Evolutionary conservation across 2,888 invertebrate species (phyloP).

Genomic region (Hermaeophaga mercurialis): DNA sequence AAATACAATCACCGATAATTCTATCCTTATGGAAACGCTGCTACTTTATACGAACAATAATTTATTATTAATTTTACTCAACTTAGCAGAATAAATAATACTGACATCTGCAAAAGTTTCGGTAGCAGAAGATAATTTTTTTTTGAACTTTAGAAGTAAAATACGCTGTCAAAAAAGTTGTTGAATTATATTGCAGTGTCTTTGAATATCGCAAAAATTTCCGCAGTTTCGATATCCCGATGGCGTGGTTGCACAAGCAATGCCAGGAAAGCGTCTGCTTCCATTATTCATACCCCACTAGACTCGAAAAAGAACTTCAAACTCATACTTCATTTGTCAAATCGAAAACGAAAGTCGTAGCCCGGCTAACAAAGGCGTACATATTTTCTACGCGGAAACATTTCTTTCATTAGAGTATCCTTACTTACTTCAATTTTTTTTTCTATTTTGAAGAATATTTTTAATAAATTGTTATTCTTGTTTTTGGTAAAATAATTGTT

Average conservation of each 20-base stretch:
- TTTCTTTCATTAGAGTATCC: background rate
- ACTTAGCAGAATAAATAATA: no score
- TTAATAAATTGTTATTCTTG: no score
- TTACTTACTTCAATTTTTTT: no score
- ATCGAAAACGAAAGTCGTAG: slow-evolving; percentile 22
- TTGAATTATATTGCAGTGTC: slow-evolving; percentile 21
- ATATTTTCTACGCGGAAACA: background rate
- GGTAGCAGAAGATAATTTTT: background rate
- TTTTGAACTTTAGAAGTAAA: background rate
- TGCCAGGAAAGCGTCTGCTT: slow-evolving; percentile 17
- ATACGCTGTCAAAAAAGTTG: slow-evolving; percentile 22
- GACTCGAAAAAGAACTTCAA: slow-evolving; percentile 24
- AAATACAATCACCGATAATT: no score
- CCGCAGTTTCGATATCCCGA: slow-evolving; percentile 18
- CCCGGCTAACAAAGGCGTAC: slow-evolving; percentile 7
- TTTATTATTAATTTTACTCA: no score
- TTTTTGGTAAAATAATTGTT: no score
- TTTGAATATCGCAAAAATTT: slow-evolving; percentile 23
- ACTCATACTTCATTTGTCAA: slow-evolving; percentile 25
- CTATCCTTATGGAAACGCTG: no score
- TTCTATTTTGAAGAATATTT: no score
- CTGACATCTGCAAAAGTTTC: background rate
- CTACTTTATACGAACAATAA: no score
- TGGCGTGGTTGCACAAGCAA: background rate
- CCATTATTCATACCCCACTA: slow-evolving; percentile 25